These are phyloP conservation scores for Coregonus clupeaformis DNA, from an alignment of 2,113 vertebrate species.

Conservation along the genomic window DNA sequence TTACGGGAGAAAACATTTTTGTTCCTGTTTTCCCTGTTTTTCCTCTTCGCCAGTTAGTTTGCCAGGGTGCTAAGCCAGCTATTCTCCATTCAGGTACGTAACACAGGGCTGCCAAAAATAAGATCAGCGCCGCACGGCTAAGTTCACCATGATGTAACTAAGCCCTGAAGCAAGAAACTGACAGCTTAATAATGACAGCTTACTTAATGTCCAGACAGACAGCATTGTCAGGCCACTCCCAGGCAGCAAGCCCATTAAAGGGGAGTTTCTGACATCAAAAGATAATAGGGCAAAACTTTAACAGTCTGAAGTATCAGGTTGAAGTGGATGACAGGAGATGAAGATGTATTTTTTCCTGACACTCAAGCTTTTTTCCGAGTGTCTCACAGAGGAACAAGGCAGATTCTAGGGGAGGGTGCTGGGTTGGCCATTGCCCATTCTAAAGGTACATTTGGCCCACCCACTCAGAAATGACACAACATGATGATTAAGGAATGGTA, in stretches of 20 bases:
- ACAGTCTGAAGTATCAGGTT: background rate
- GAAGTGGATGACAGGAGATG: no score
- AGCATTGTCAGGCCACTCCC: background rate
- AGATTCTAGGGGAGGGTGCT: no score
- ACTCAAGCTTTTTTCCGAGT: no score
- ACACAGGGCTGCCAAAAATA: constrained; percentile 50
- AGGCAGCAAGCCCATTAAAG: background rate
- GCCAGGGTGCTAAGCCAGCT: constrained; percentile 8
- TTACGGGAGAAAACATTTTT: constrained; percentile 18
- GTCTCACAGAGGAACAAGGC: no score
- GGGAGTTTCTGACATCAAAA: constrained; percentile 22
- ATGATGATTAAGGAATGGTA: no score
- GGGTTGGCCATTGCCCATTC: no score
- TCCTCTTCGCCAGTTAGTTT: background rate
- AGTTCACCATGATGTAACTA: constrained; percentile 60
- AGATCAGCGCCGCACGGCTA: constrained; percentile 40
- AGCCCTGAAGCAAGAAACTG: constrained; percentile 40
- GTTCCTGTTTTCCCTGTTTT: constrained; percentile 24
- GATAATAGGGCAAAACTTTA: constrained; percentile 1
- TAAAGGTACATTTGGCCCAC: no score
- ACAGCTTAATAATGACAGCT: constrained; percentile 57
- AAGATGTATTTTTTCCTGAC: no score
- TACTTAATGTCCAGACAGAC: constrained; percentile 66
- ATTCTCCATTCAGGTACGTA: constrained; percentile 51
- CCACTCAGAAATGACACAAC: no score